Base-by-base conservation (phyloP, 2,797 vertebrate genomes). In the Onychomys arenicola region DNA sequence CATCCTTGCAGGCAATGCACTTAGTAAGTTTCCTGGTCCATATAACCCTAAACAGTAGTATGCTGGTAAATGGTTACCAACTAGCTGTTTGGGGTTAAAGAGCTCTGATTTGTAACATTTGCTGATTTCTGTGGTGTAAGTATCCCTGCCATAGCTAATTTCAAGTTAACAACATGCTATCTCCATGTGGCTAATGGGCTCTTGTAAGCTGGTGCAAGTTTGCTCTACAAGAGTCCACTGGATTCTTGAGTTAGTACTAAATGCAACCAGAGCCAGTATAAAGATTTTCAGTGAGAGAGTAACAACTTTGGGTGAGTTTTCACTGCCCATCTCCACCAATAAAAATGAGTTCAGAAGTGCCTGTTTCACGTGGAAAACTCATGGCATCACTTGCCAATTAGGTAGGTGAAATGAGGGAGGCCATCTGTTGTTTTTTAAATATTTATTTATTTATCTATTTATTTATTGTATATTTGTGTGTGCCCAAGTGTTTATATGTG, bases 41-140 rank as follows among this genome's bases (percentile, higher is more conserved):
- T 91, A 32, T 76, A 69, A 61, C 61, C 40, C 29, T 57, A 87
- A 46, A 21, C 65, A 76, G n/a, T 52, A 6, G 49, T n/a, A 9
- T 94, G 37, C 5, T 87, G 43, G 65, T 67, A 90, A 93, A 90
- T 77, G 43, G 37, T 82, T 78, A 77, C 63, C n/a, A 93, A 89
- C 12, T 34, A 67, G 29, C 29, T 91, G 43, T 59, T 94, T 69
- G 13, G 40, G n/a, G 10, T 12, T 67, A 9, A 49, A 69, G 75
- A 89, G 6, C 19, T 11, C 6, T 76, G 32, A 77, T 85, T 90
- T 71, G 46, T 57, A 80, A 32, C 61, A 13, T 88, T 81, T 88
- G 37, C 52, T 46, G 9, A 23, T 87, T 87, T 82, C 37, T 75
- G 23, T 75, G 14, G 12, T 67, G 1, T 75, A 89, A 92, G 69